These are phyloP conservation scores for Sebastes steindachneri DNA, from an alignment of 2,797 vertebrate species.

Conservation along the genomic window DNA sequence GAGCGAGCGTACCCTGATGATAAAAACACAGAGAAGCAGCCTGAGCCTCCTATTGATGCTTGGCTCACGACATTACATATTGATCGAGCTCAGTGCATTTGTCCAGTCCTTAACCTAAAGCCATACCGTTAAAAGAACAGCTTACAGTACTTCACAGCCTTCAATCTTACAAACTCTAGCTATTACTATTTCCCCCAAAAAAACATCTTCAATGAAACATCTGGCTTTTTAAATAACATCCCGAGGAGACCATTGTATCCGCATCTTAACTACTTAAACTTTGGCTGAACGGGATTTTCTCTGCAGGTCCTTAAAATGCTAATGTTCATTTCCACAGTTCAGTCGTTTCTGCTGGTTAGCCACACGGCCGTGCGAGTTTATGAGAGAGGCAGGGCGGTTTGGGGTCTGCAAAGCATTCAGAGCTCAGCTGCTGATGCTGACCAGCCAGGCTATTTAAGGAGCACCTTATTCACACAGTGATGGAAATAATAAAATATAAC, in stretches of 20 bases:
- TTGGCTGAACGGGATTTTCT: neutral
- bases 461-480: neutral
- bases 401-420: neutral
- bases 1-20: conserved; percentile 23
- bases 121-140: conserved; percentile 6
- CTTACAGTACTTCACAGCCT: neutral
- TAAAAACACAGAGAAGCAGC: conserved; percentile 36
- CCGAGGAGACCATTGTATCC: neutral
- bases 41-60: conserved; percentile 34
- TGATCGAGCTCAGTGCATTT: conserved; percentile 51
- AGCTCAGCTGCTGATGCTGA: neutral
- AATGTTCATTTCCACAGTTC: conserved; percentile 2
- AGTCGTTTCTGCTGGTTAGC: conserved; percentile 27
- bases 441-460: neutral
- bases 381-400: neutral
- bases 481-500: neutral
- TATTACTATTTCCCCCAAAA: neutral
- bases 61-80: conserved; percentile 53
- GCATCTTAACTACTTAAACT: neutral
- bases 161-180: neutral
- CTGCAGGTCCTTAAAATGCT: conserved; percentile 6
- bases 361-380: neutral
- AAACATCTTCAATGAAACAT: conserved; percentile 21
- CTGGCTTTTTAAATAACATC: conserved; percentile 1
- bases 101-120: conserved; percentile 40